A percentile compares a stretch with the other conserved stretches of the same genome.
phyloP scores from a whole-genome alignment of 2,888 invertebrate species.

The Steromphala cineraria region DNA sequence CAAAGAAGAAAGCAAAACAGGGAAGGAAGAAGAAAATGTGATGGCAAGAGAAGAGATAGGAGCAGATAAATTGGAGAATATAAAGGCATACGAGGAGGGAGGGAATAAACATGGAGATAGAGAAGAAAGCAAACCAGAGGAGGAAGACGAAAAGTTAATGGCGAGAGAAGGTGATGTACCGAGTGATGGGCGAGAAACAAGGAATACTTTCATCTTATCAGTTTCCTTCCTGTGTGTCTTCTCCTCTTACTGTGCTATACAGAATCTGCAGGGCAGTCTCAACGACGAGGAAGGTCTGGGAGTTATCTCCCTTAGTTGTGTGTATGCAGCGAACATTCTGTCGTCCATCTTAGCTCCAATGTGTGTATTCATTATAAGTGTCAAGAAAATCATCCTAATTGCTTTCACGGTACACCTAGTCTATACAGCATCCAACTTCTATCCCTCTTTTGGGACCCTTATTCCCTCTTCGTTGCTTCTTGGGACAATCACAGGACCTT shows the following conservation, averaged over 20 bases:
- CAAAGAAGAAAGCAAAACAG: no score
- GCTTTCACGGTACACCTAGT: conserved; percentile 62
- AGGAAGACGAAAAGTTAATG: no score
- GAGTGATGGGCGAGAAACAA: conserved; percentile 28
- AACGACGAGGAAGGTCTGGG: conserved; percentile 58
- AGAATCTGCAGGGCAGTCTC: conserved; percentile 64
- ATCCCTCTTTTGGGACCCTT: conserved; percentile 61
- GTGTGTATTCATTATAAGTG: not conserved
- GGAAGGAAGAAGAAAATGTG: no score
- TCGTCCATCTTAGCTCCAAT: not conserved
- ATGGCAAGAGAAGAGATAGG: no score
- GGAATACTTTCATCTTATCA: conserved; percentile 33
- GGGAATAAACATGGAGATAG: no score
- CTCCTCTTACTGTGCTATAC: conserved; percentile 53
- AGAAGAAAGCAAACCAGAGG: no score
- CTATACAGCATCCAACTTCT: conserved; percentile 65
- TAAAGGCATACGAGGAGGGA: no score
- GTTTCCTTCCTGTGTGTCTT: conserved; percentile 38
- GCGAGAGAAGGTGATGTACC: not conserved
- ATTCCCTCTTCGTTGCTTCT: conserved; percentile 67
- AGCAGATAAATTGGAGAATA: no score
- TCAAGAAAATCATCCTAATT: conserved; percentile 40
- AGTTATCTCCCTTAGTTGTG: conserved; percentile 59
- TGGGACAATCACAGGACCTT: conserved; percentile 63
- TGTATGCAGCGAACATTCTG: conserved; percentile 48